These are phyloP conservation scores for Lycodopsis pacificus DNA, from an alignment of 2,797 vertebrate species.

Conservation along the genomic window DNA sequence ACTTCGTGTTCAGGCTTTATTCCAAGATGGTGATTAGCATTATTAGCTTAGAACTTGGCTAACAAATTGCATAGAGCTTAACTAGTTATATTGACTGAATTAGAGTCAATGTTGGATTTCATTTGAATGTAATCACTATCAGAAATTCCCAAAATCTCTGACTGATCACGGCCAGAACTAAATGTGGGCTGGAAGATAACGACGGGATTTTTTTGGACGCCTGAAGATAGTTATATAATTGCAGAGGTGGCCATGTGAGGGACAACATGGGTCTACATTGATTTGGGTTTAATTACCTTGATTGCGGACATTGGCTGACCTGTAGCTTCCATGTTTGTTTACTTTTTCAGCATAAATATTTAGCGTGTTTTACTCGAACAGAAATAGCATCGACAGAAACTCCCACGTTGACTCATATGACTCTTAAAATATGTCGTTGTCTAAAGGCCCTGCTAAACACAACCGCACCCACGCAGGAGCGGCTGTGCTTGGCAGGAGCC, in stretches of 20 bases:
- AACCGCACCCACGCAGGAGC: not conserved
- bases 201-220: not conserved
- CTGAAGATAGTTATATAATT: not conserved
- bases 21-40: not conserved
- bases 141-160: not conserved
- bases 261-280: not conserved
- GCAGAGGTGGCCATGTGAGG: not conserved
- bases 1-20: not conserved
- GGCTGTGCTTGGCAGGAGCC: not conserved
- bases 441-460: not conserved
- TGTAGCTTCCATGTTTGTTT: not conserved
- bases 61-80: not conserved
- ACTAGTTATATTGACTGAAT: not conserved
- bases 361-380: not conserved
- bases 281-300: not conserved
- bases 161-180: not conserved
- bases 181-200: not conserved
- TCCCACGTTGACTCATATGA: not conserved
- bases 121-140: not conserved
- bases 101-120: not conserved
- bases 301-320: not conserved
- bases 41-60: not conserved
- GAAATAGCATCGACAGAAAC: not conserved
- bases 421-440: not conserved
- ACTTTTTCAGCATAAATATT: not conserved